These are phyloP conservation scores for Microctenopoma lineatum DNA, from an alignment of 2,797 vertebrate genomes.

Conservation along the genomic window DNA sequence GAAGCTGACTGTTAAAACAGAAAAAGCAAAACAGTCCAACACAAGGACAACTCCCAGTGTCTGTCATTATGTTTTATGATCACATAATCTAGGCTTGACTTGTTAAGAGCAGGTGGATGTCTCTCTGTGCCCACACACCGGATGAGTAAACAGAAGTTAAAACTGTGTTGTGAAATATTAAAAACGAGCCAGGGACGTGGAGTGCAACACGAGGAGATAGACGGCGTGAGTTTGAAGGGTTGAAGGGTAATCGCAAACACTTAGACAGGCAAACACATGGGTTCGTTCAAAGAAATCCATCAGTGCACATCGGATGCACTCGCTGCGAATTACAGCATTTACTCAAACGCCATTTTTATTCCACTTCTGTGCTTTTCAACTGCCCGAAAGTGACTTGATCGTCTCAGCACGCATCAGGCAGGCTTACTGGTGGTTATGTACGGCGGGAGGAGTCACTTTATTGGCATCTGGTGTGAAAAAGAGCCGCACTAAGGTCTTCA, in stretches of 20 bases:
- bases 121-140: conserved; percentile 26
- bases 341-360: conserved; percentile 10
- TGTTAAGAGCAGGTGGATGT: conserved; percentile 44
- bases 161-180: conserved; percentile 42
- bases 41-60: neutral
- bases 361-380: conserved; percentile 20
- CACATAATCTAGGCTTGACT: conserved; percentile 22
- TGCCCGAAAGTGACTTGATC: conserved; percentile 28
- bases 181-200: conserved; percentile 27
- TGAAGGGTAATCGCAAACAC: conserved; percentile 16
- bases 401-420: conserved; percentile 12
- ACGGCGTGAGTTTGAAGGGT: conserved; percentile 1
- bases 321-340: conserved; percentile 18
- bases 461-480: conserved; percentile 10
- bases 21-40: neutral
- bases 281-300: conserved; percentile 29
- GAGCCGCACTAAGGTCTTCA: conserved; percentile 31
- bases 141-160: conserved; percentile 41
- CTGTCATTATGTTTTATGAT: conserved; percentile 1
- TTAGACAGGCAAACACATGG: conserved; percentile 7
- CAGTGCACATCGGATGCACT: conserved; percentile 1
- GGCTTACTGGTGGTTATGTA: conserved; percentile 21
- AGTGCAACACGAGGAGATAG: conserved; percentile 12
- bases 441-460: conserved; percentile 23
- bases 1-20: no score